Percentiles rank a stretch among this genome's conserved stretches.
phyloP scores from a whole-genome alignment of 1,140 invertebrate genomes.

The Cheumatopsyche charites region DNA sequence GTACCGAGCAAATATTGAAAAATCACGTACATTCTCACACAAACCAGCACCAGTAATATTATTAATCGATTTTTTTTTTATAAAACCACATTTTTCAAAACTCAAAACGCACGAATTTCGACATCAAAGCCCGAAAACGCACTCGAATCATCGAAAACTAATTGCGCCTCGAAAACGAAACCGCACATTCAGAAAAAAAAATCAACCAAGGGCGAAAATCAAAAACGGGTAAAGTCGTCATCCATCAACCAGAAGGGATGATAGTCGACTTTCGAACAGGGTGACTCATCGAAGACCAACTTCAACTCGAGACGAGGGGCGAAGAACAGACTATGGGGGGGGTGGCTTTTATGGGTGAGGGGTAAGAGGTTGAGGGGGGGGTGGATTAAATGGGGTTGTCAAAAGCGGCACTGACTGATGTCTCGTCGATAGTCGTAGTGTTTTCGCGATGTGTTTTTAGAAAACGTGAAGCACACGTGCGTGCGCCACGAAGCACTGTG shows the following conservation, averaged over 20 bases:
- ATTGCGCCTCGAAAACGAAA: not conserved
- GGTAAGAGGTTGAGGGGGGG: not conserved
- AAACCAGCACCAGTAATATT: no score
- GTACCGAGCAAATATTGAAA: no score
- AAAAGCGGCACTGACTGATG: not conserved
- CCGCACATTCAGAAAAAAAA: not conserved
- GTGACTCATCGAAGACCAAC: constrained; percentile 8
- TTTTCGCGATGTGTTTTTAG: not conserved
- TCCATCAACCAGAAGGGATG: not conserved
- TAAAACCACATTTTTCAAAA: no score
- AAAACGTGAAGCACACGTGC: not conserved
- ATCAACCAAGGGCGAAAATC: no score
- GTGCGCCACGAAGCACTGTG: not conserved
- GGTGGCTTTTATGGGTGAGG: not conserved
- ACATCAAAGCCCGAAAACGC: no score
- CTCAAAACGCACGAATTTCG: no score
- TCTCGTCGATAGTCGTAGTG: constrained; percentile 13
- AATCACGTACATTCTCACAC: no score
- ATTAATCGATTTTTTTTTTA: no score
- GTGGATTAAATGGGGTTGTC: not conserved
- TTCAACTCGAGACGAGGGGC: not conserved
- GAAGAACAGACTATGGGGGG: not conserved
- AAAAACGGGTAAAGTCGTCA: not conserved
- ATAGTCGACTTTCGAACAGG: not conserved
- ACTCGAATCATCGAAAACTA: not conserved